These are phyloP conservation scores for Drosophila sp. DNA, from an alignment of 1,140 invertebrate species.

Conservation along the genomic window DNA sequence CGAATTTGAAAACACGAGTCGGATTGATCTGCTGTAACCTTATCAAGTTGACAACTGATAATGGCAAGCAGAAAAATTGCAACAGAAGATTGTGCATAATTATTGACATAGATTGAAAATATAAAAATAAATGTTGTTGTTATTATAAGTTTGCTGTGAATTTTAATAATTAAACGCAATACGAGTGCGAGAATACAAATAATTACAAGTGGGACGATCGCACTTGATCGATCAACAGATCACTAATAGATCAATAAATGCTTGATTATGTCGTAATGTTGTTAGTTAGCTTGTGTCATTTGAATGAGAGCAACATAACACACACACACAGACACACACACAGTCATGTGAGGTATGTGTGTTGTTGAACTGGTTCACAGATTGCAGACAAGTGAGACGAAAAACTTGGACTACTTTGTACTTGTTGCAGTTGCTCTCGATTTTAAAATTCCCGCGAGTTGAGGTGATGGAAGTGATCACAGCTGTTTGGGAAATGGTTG, in stretches of 20 bases:
- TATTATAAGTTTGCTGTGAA: neutral
- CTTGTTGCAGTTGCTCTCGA: neutral
- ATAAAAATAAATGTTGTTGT: neutral
- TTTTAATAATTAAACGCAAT: neutral
- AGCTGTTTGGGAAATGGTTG: neutral
- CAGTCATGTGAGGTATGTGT: neutral
- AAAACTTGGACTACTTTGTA: neutral
- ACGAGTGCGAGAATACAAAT: neutral
- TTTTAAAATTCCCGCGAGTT: neutral
- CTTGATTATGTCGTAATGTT: conserved; percentile 36
- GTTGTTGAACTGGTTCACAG: conserved; percentile 20
- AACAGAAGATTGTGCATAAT: neutral
- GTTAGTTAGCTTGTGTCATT: conserved; percentile 28
- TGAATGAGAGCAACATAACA: conserved; percentile 31
- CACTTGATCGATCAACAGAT: conserved; percentile 19
- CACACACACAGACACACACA: conserved; percentile 1
- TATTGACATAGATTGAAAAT: conserved; percentile 15
- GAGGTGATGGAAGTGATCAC: neutral
- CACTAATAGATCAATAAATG: conserved; percentile 41
- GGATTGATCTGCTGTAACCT: neutral
- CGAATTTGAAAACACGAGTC: neutral
- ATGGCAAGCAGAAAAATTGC: neutral
- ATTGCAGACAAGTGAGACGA: conserved; percentile 7
- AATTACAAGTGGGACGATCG: conserved; percentile 26
- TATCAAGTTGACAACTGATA: conserved; percentile 18